Evolutionary conservation across 2,888 invertebrate genomes (phyloP), one percentile per base, ranked within the genome.

Genomic region (Apamea sordens): DNA sequence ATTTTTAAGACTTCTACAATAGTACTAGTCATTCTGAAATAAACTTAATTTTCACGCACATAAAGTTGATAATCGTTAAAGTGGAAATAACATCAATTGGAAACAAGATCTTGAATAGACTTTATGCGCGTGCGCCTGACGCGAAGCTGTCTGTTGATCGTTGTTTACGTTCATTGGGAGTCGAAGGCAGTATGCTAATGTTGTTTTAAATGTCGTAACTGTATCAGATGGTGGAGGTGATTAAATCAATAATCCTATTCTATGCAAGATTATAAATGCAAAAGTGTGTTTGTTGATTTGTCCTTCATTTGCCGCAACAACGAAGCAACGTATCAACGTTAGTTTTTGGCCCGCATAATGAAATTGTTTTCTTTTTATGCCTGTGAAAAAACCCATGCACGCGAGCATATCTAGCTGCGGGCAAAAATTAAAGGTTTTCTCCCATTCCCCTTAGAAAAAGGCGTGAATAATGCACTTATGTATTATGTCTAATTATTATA

Each of bases 141-240:
- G 70, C 76, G 64, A 68, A 79, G 69, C 76, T 78, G 79, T 83
- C 84, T 79, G 59, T 50, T 64, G 72, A 75, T 67, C 24, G 79
- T 75, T 84, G 80, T 84, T 84, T 82, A 86, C 76, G 70, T 77
- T 83, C 61, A 74, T 53, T 73, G 41, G 32, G 13, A 56, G n/a
- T 67, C n/a, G 64, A 47, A 67, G 72, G 73, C 36, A 63, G 41
- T 80, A 84, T 84, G 76, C 71, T 50, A 77, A 84, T 87, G 1
- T 28, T 4, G 28, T 41, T 76, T 63, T 65, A 32, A 69, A 73
- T 63, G 13, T 75, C 11, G 50, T 69, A 63, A 75, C 77, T 47
- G 64, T 86, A 61, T 82, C 84, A 70, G n/a, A n/a, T n/a, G n/a
- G 2, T 41, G n/a, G 24, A n/a, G 13, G 24, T n/a, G 50, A 44